Evolutionary conservation across 64 coral and sea anemone species (phyloP), one percentile per base, ranked within the genome.

Genomic region (Astreopora myriophthalma): DNA sequence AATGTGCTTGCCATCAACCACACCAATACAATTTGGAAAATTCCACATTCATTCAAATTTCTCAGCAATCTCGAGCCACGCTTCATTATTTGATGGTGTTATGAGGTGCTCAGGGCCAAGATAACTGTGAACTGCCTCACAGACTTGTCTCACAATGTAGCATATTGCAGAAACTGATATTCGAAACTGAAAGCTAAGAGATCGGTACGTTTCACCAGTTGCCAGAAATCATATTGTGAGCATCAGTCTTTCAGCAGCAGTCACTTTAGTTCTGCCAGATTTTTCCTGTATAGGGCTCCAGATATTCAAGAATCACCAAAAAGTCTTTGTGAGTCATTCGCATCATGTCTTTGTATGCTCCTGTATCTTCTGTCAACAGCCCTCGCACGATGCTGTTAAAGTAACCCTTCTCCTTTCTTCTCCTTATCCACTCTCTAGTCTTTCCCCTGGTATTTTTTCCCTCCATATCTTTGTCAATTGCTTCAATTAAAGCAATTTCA

Each of bases 11-110:
- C 86, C 92, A 94, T 89, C 86, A 6, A 84, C 52, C 14, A 86
- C 86, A 16, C 86, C 86, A 31, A 93, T 62, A 20, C 82, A 69
- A 89, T 94, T 89, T 10, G 86, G 92, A 42, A 94, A 94, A 60
- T 94, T 94, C 92, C 90, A 92, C n/a, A 80, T 69, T 57, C 22
- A 49, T 23, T 75, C 80, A 71, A 86, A 92, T 11, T 12, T 55
- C 27, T 37, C 35, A 22, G 90, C 48, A 35, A 92, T 92, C 61
- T 34, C 74, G 33, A 75, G n/a, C 90, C 79, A 92, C 35, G 74
- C 80, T 38, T 57, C 23, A 60, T 81, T n/a, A 33, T 70, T 85
- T 67, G 34, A 85, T 19, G 90, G 90, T 46, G 68, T 39, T n/a
- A 22, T 57, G 37, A 92, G 65, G 35, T 57, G 76, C 39, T 92